Base-by-base conservation (phyloP, 2,113 vertebrate genomes). In the Petrocephalus microphthalmus region DNA sequence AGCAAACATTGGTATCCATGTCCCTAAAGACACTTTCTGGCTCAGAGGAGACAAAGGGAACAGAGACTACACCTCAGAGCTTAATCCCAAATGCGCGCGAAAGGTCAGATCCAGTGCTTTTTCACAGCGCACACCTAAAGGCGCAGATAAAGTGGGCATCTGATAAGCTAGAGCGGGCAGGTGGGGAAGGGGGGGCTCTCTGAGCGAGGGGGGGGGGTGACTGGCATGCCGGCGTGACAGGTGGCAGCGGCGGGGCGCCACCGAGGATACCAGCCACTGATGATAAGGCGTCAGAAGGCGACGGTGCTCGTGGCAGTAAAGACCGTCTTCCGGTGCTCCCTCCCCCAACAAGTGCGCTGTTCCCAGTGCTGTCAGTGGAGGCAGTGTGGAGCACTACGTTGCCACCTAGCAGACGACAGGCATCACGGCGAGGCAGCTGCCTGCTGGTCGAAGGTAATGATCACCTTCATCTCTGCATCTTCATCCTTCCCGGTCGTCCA, bases 371-470 rank as follows among this genome's bases (percentile, higher is more conserved):
- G 47, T 74, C 86, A 29, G 64, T 10, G n/a, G 87, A 78, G 33
- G 47, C 86, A 71, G 86, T 64, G 20, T 10, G 57, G 91, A 88
- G 84, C 89, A 87, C 88, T 91, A 74, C 81, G 85, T 81, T 89
- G 33, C 42, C 90, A 88, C 87, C 51, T 56, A 85, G 29, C 52
- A 20, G 52, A 29, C 89, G 87, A 87, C 84, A 47, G 90, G 89
- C 92, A 92, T 91, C 87, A 91, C 92, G 92, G 93, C 92, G 91
- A 53, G 67, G 83, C 42, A 84, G 91, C 89, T 89, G 2, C 91
- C 94, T 92, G 91, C 92, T 89, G 92, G 89, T 90, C 90, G 91
- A 85, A 86, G 92, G 89, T 89, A 93, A 92, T 91, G 91, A 92
- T 92, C 92, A 91, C 92, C 92, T 91, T 33, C 91, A 82, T 89